These are phyloP conservation scores for Conistra vaccinii DNA, from an alignment of 2,888 invertebrate species.

Conservation along the genomic window DNA sequence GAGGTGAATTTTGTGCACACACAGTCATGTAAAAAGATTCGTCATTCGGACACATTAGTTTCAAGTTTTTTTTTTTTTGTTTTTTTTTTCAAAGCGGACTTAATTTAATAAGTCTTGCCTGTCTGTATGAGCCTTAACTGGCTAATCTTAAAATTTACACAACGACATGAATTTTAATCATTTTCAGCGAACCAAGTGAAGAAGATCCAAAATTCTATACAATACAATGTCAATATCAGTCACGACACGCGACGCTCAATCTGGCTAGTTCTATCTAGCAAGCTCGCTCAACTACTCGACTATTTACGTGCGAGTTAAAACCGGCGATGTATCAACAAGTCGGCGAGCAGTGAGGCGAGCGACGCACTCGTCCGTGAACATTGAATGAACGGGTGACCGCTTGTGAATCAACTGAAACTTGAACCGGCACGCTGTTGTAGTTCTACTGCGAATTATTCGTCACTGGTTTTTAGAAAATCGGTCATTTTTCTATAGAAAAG, in stretches of 20 bases:
- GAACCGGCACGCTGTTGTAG: constrained; percentile 17
- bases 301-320: constrained; percentile 50
- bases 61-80: too few species aligned
- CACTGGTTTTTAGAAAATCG: neutral
- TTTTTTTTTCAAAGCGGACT: too few species aligned
- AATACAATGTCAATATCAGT: constrained; percentile 19
- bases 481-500: too few species aligned
- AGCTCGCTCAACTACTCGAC: constrained; percentile 23
- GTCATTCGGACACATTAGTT: too few species aligned
- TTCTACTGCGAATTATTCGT: constrained; percentile 7
- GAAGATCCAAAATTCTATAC: neutral
- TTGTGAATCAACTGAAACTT: constrained; percentile 65
- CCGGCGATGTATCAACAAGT: constrained; percentile 71
- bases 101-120: too few species aligned
- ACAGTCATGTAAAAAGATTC: too few species aligned
- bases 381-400: constrained; percentile 59
- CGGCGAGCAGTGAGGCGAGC: constrained; percentile 64
- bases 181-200: neutral
- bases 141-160: neutral
- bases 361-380: constrained; percentile 60
- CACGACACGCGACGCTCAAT: constrained; percentile 18
- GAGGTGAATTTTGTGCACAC: too few species aligned
- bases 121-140: neutral
- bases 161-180: neutral
- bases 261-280: constrained; percentile 17